phyloP scores from a whole-genome alignment of 2,797 vertebrate species.

The Siniperca scherzeri region DNA sequence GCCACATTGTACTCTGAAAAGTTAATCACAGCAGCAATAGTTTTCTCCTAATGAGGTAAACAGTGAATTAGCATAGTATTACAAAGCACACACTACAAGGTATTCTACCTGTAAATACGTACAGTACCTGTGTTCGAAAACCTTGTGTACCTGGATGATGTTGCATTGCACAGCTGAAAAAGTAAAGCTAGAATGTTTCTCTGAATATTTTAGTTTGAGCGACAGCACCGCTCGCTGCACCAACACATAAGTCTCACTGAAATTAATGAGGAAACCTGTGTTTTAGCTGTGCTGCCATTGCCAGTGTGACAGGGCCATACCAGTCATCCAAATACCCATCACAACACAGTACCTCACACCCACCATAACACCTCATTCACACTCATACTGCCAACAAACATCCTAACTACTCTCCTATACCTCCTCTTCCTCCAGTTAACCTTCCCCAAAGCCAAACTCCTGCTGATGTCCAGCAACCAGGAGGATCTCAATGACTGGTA shows the following conservation, averaged over 20 bases:
- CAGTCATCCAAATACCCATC: background rate
- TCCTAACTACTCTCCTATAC: background rate
- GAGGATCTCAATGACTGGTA: constrained; percentile 91
- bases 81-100: background rate
- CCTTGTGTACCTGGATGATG: background rate
- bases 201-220: background rate
- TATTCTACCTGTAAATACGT: background rate
- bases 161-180: background rate
- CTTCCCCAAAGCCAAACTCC: constrained; percentile 91
- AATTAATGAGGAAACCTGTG: background rate
- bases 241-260: background rate
- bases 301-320: background rate
- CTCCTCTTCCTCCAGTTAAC: constrained; percentile 83
- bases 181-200: background rate
- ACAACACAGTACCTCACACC: background rate
- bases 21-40: background rate
- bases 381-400: background rate
- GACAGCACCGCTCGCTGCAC: background rate
- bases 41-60: background rate
- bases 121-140: background rate
- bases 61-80: background rate
- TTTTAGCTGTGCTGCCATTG: background rate
- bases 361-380: background rate
- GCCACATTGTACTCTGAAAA: background rate
- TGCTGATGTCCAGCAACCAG: constrained; percentile 92